Evolutionary conservation across 2,888 invertebrate species (phyloP).

Genomic region (Ochlodes sylvanus): DNA sequence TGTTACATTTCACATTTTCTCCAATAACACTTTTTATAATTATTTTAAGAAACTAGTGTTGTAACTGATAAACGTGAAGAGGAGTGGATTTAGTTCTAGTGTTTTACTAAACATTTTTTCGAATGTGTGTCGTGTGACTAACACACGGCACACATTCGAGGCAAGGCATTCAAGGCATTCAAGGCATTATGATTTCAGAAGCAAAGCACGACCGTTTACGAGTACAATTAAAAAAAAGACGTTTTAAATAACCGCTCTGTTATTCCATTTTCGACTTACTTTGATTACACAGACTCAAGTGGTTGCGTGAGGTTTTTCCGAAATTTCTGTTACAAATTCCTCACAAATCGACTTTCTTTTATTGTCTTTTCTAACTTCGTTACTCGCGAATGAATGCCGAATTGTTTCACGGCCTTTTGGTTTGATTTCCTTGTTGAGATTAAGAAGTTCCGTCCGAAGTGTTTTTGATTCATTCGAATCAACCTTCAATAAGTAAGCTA

Average conservation of each 20-base stretch:
- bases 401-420: constrained; percentile 19
- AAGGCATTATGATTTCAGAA: no score
- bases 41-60: no score
- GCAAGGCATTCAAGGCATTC: no score
- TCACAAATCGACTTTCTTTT: constrained; percentile 25
- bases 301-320: constrained; percentile 8
- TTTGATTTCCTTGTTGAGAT: constrained; percentile 12
- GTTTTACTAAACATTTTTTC: no score
- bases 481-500: not conserved
- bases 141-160: no score
- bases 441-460: not conserved
- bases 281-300: constrained; percentile 1
- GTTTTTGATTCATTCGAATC: constrained; percentile 1
- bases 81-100: no score
- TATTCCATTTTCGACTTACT: constrained; percentile 14
- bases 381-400: constrained; percentile 12
- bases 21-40: no score
- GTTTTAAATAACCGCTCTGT: not conserved
- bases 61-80: no score
- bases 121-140: no score
- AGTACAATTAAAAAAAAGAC: no score
- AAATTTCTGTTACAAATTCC: constrained; percentile 26
- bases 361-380: constrained; percentile 33
- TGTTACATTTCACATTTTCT: no score
- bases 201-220: no score